These are phyloP conservation scores for Drosophila mimica DNA, from an alignment of 2,888 invertebrate genomes.

Conservation along the genomic window DNA sequence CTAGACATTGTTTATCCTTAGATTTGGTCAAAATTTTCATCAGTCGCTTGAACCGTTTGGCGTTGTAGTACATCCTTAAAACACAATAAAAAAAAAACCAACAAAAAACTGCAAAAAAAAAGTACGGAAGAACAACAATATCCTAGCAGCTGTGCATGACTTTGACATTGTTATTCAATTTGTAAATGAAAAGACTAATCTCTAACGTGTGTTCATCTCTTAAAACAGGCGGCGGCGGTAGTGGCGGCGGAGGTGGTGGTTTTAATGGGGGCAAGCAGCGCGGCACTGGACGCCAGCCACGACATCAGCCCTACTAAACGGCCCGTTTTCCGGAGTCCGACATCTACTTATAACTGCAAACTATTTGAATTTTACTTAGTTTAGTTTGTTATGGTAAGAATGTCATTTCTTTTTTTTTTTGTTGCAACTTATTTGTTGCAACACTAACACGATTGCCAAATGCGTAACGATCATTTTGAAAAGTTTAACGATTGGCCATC, in stretches of 20 bases:
- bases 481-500: constrained; percentile 3
- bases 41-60: constrained; percentile 57
- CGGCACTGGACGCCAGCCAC: constrained; percentile 92
- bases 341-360: constrained; percentile 71
- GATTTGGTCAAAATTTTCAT: constrained; percentile 78
- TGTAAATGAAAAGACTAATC: constrained; percentile 17
- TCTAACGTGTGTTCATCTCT: constrained; percentile 20
- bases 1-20: constrained; percentile 58
- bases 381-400: constrained; percentile 77
- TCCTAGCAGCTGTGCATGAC: constrained; percentile 50
- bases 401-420: not conserved
- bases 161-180: constrained; percentile 1
- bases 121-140: constrained; percentile 21
- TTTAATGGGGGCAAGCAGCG: constrained; percentile 94
- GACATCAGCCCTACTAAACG: constrained; percentile 93
- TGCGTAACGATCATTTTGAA: not conserved
- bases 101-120: not conserved
- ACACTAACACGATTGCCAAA: constrained; percentile 7
- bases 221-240: constrained; percentile 75
- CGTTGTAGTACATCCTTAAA: constrained; percentile 56
- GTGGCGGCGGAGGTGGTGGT: constrained; percentile 54
- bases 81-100: not conserved
- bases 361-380: constrained; percentile 78
- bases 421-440: not conserved
- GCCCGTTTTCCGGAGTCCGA: constrained; percentile 29